Percentiles rank a stretch among this genome's conserved stretches.
phyloP scores from a whole-genome alignment of 2,888 invertebrate species.

The Leptogaster cylindrica region DNA sequence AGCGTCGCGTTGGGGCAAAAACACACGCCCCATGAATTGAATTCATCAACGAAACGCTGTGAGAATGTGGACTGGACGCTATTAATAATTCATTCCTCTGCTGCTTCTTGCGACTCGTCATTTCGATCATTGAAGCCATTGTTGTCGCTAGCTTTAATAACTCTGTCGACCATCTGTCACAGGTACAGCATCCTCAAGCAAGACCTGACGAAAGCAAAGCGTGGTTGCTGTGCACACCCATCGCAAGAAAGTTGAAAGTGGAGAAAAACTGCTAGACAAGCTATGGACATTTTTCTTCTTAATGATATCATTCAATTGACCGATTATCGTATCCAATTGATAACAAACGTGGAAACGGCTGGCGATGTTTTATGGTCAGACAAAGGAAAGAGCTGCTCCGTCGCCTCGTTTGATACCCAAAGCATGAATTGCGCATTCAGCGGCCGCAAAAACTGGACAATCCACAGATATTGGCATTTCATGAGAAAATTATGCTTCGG shows the following conservation, averaged over 20 bases:
- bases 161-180: constrained; percentile 19
- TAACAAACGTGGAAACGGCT: constrained; percentile 23
- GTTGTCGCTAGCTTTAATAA: constrained; percentile 32
- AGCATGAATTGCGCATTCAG: constrained; percentile 23
- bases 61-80: constrained; percentile 43
- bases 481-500: constrained; percentile 30
- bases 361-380: constrained; percentile 11
- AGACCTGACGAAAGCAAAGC: constrained; percentile 17
- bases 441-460: constrained; percentile 17
- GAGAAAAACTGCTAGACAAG: constrained; percentile 40
- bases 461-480: constrained; percentile 6
- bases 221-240: background rate
- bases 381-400: background rate
- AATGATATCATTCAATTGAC: constrained; percentile 47
- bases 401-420: constrained; percentile 32
- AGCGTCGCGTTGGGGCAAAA: background rate
- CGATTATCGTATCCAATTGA: constrained; percentile 47
- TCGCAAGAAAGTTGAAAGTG: constrained; percentile 19
- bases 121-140: constrained; percentile 29
- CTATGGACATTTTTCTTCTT: constrained; percentile 45
- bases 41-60: constrained; percentile 45
- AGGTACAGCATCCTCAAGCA: background rate
- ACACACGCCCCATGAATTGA: constrained; percentile 1
- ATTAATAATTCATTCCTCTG: constrained; percentile 47
- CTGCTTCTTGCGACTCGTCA: constrained; percentile 33